Conservation (phyloP, 30 jellyfish, hydroid and myxozoan genomes). For the Aurelia aurita region DNA sequence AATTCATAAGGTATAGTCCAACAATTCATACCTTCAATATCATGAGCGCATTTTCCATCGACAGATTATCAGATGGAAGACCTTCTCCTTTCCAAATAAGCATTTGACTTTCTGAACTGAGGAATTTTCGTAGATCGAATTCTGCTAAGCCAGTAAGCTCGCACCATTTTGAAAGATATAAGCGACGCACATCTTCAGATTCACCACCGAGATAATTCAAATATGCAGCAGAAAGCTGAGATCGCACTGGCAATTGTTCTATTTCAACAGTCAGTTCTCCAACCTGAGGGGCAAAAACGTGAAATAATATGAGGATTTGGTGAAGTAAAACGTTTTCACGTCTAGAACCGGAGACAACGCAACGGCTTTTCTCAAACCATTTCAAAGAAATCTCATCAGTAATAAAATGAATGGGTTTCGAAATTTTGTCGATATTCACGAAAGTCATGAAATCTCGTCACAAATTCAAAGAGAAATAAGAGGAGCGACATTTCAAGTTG, state of each 20-base stretch:
- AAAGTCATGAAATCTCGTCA: too few species aligned
- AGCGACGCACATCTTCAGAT: constrained; percentile 90
- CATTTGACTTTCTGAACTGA: constrained; percentile 92
- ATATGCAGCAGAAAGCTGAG: constrained; percentile 93
- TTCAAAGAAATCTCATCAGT: too few species aligned
- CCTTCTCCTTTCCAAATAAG: constrained; percentile 94
- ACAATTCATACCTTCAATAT: constrained; percentile 64
- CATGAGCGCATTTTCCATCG: constrained; percentile 93
- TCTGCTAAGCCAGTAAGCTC: constrained; percentile 64
- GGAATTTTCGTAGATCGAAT: constrained; percentile 72
- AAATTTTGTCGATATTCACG: too few species aligned
- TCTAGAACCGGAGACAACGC: too few species aligned
- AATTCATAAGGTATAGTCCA: too few species aligned
- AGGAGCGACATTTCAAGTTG: too few species aligned
- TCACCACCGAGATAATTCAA: constrained; percentile 88
- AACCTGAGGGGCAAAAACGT: constrained; percentile 33
- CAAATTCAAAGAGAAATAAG: too few species aligned
- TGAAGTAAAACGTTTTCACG: neutral
- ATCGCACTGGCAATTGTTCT: constrained; percentile 86
- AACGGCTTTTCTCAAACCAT: too few species aligned
- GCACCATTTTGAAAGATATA: constrained; percentile 70
- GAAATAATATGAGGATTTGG: too few species aligned
- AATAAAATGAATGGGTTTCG: too few species aligned
- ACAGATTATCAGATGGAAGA: constrained; percentile 90
- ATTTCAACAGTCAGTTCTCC: constrained; percentile 77